Conservation (phyloP, 2,888 invertebrate species). For the Trichogramma evanescens region DNA sequence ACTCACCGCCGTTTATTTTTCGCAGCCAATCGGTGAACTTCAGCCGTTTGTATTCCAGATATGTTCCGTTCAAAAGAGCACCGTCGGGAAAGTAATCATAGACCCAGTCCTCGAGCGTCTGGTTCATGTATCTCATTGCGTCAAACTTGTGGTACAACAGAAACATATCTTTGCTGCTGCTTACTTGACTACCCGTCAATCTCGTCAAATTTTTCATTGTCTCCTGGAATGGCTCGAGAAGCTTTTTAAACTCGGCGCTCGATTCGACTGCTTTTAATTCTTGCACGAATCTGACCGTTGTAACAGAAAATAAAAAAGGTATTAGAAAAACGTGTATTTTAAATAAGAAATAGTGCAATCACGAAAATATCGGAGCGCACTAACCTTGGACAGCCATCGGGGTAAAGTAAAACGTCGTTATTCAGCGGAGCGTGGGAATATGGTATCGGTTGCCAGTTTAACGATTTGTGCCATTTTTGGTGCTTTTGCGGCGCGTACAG, state of each 20-base stretch:
- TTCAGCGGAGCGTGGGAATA: constrained; percentile 18
- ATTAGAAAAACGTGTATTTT: neutral
- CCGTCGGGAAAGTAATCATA: constrained; percentile 47
- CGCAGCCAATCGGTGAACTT: constrained; percentile 50
- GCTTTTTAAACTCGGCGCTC: constrained; percentile 17
- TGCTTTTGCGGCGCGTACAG: constrained; percentile 56
- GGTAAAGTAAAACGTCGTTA: constrained; percentile 28
- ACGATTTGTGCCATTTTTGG: constrained; percentile 53
- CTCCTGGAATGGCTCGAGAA: constrained; percentile 19
- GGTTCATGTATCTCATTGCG: constrained; percentile 50
- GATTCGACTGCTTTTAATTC: constrained; percentile 27
- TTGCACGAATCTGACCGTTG: constrained; percentile 25
- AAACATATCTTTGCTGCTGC: constrained; percentile 21
- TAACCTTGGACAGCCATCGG: constrained; percentile 31
- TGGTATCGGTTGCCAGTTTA: constrained; percentile 67
- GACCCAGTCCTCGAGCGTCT: constrained; percentile 53
- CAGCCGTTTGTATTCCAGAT: constrained; percentile 51
- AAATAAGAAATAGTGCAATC: neutral
- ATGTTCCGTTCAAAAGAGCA: constrained; percentile 49
- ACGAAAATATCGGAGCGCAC: neutral
- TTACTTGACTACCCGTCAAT: constrained; percentile 23
- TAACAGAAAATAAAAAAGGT: neutral
- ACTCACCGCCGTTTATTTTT: constrained; percentile 50
- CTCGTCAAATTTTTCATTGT: constrained; percentile 27
- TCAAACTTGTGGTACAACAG: constrained; percentile 33